A percentile compares a stretch with the other conserved stretches of the same genome.
Conservation (phyloP, 2,113 vertebrate genomes). For the Podarcis cretensis region DNA sequence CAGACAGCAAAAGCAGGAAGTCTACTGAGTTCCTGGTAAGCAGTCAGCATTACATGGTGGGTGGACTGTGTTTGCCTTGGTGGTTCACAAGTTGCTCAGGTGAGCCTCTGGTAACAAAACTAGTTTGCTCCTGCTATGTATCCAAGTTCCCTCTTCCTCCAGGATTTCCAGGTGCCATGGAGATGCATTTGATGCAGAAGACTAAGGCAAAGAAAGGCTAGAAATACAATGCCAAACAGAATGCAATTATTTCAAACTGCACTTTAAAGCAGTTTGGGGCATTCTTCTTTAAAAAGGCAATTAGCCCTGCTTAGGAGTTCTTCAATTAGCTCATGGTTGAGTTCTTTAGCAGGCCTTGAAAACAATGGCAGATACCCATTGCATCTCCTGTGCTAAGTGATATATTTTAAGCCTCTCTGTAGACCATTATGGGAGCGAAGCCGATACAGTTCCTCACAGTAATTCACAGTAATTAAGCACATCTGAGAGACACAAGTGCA, state of each 20-base stretch:
- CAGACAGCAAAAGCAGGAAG: neutral
- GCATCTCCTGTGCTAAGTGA: slow-evolving; percentile 3
- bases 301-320: neutral
- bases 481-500: neutral
- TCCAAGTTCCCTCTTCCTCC: neutral
- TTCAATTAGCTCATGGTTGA: slow-evolving; percentile 6
- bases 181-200: neutral
- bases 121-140: neutral
- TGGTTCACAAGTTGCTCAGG: neutral
- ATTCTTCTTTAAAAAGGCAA: slow-evolving; percentile 17
- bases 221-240: neutral
- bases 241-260: slow-evolving; percentile 17
- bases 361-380: neutral
- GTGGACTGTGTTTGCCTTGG: neutral
- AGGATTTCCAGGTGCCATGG: neutral
- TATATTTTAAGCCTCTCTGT: slow-evolving; percentile 13
- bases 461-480: slow-evolving; percentile 18
- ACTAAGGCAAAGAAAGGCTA: slow-evolving; percentile 2
- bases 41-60: neutral
- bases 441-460: neutral
- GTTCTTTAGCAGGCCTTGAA: neutral
- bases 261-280: neutral
- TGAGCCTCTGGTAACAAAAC: neutral
- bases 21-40: neutral
- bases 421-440: neutral